Evolutionary conservation across 1,140 invertebrate genomes (phyloP), one percentile per base, ranked within the genome.

Genomic region (Eulimnadia texana): DNA sequence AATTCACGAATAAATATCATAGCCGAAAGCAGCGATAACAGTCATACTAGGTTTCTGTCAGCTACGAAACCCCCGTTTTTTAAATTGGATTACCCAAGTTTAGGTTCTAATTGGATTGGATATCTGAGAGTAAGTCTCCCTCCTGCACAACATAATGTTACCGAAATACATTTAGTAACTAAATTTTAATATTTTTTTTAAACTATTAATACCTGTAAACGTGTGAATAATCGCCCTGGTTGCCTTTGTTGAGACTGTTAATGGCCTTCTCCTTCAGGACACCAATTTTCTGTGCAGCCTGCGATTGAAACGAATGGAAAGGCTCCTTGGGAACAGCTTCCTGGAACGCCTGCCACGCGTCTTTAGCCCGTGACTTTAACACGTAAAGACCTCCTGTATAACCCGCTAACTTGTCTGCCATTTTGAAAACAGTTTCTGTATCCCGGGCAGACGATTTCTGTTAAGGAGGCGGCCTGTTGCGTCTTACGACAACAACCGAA

Each of bases 201-300:
- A 24, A 20, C 42, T 1, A 2, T 9, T 19, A 67, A 74, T 78
- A 87, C 86, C 85, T 84, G 71, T 83, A 88, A 62, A 88, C 73
- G 71, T 90, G 85, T 1, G 81, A 79, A 69, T 83, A 89, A 66
- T 86, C 78, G 61, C 76, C 79, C 51, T 80, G 74, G 33, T 55
- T 61, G 42, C 52, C 70, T 68, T 68, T 70, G 57, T 49, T 60
- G 56, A 63, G 52, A 50, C 64, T 51, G 73, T 69, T 62, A 72
- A 74, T 59, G 72, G 68, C 42, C 72, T 33, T 69, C 57, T 85
- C 80, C 58, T 78, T 81, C 73, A 79, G 82, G 10, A 70, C 68
- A 2, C 72, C 67, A 75, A 78, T 83, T 65, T 75, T 76, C 67
- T 83, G 80, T 58, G 75, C 77, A 20, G 81, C 71, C 50, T 74